Conservation (phyloP, 2,888 invertebrate genomes). For the Drosophila prostipennis region DNA sequence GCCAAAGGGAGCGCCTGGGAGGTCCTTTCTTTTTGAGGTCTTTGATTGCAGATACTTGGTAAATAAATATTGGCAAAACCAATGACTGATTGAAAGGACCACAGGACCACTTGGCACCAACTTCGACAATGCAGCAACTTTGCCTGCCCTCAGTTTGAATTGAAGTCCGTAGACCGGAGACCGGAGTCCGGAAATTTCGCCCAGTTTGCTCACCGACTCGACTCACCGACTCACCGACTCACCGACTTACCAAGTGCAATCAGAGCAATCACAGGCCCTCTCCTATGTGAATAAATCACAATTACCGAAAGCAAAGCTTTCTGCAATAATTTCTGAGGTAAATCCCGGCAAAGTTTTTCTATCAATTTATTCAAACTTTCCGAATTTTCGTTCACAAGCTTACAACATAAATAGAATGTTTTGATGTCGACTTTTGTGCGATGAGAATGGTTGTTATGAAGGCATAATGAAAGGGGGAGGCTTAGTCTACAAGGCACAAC, state of each 20-base stretch:
- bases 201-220: slow-evolving; percentile 27
- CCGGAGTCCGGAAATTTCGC: slow-evolving; percentile 8
- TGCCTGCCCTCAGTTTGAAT: slow-evolving; percentile 9
- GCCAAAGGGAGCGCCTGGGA: slow-evolving; percentile 1
- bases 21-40: slow-evolving; percentile 33
- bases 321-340: slow-evolving; percentile 17
- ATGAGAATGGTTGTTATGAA: background rate
- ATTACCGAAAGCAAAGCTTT: slow-evolving; percentile 35
- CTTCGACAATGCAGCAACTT: slow-evolving; percentile 35
- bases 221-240: slow-evolving; percentile 6
- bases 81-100: slow-evolving; percentile 58
- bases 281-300: slow-evolving; percentile 39
- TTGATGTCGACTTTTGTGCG: slow-evolving; percentile 14
- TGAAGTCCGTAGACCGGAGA: background rate
- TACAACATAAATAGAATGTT: slow-evolving; percentile 32
- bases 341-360: slow-evolving; percentile 23
- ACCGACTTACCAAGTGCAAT: slow-evolving; percentile 24
- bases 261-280: slow-evolving; percentile 26
- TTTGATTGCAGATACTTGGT: slow-evolving; percentile 64
- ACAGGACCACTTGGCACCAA: slow-evolving; percentile 39
- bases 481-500: slow-evolving; percentile 62
- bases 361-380: slow-evolving; percentile 46
- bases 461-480: slow-evolving; percentile 12
- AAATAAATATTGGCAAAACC: slow-evolving; percentile 70
- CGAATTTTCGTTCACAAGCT: slow-evolving; percentile 25